phyloP scores from a whole-genome alignment of 2,113 vertebrate genomes.

The Baryphthengus martii region DNA sequence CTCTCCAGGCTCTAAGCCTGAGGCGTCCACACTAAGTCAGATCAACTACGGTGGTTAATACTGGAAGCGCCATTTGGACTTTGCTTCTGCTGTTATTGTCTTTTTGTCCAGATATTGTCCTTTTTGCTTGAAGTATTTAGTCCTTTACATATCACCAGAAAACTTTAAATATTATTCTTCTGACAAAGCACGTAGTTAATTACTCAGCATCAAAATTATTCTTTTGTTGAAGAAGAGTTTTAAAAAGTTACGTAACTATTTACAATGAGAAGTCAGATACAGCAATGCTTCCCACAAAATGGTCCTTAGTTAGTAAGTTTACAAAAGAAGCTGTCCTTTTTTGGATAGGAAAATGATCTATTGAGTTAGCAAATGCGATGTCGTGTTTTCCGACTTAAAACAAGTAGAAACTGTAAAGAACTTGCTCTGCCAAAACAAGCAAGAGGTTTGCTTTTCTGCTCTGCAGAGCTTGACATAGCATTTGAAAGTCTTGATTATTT shows the following conservation, averaged over 20 bases:
- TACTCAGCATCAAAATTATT: slow-evolving; percentile 3
- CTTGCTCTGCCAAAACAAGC: slow-evolving; percentile 35
- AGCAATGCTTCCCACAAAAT: not conserved
- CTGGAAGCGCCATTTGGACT: not conserved
- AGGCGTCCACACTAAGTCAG: not conserved
- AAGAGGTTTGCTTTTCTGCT: slow-evolving; percentile 32
- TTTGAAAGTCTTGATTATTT: slow-evolving; percentile 42
- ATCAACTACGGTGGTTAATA: not conserved
- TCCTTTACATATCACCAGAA: not conserved
- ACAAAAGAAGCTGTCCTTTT: slow-evolving; percentile 60
- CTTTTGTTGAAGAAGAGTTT: not conserved
- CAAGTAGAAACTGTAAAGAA: not conserved
- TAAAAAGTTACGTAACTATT: not conserved
- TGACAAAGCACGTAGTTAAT: not conserved
- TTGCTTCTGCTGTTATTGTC: not conserved
- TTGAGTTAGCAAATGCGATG: slow-evolving; percentile 18
- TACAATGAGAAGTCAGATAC: not conserved
- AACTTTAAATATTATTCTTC: not conserved
- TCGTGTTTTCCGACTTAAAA: not conserved
- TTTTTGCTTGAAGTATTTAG: not conserved
- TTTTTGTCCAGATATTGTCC: not conserved
- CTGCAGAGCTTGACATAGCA: not conserved
- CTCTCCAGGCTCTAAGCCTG: not conserved
- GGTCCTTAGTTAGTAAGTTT: not conserved
- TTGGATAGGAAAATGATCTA: slow-evolving; percentile 70